Percentiles rank a stretch among this genome's conserved stretches.
Conservation (phyloP, 2,888 invertebrate species). For the Arenicola marina region DNA sequence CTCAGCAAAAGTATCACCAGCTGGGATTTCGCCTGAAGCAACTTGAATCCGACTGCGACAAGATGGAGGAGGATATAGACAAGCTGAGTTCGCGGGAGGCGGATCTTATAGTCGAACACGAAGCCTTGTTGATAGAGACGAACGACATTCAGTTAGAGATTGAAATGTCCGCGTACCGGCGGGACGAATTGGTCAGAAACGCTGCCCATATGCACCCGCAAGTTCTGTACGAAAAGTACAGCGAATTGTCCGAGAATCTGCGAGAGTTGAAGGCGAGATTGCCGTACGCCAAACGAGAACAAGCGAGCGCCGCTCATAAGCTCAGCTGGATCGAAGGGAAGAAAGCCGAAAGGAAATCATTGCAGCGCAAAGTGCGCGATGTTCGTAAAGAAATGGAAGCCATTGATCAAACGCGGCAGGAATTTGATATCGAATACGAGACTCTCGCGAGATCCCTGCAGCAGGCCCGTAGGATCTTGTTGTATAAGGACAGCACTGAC, state of each 20-base stretch:
- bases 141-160: slow-evolving; percentile 45
- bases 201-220: slow-evolving; percentile 9
- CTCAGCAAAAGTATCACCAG: slow-evolving; percentile 43
- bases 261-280: slow-evolving; percentile 39
- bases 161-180: slow-evolving; percentile 46
- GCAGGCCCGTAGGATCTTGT: slow-evolving; percentile 40
- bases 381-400: slow-evolving; percentile 28
- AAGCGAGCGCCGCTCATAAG: slow-evolving; percentile 38
- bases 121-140: slow-evolving; percentile 31
- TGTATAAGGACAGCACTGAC: slow-evolving; percentile 48
- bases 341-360: slow-evolving; percentile 35
- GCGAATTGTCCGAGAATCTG: slow-evolving; percentile 44
- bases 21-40: slow-evolving; percentile 43
- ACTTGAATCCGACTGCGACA: slow-evolving; percentile 40
- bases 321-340: slow-evolving; percentile 43
- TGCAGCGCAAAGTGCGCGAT: slow-evolving; percentile 33
- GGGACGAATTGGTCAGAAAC: slow-evolving; percentile 27
- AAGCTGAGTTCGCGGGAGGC: slow-evolving; percentile 40
- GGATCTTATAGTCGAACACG: slow-evolving; percentile 24
- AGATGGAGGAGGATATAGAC: slow-evolving; percentile 36
- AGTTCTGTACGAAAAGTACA: slow-evolving; percentile 39
- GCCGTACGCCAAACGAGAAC: slow-evolving; percentile 40
- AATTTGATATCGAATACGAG: slow-evolving; percentile 11
- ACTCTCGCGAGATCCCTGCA: slow-evolving; percentile 30
- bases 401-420: slow-evolving; percentile 5